Evolutionary conservation across 2,113 vertebrate species (phyloP), one percentile per base, ranked within the genome.

Genomic region (Suncus etruscus): DNA sequence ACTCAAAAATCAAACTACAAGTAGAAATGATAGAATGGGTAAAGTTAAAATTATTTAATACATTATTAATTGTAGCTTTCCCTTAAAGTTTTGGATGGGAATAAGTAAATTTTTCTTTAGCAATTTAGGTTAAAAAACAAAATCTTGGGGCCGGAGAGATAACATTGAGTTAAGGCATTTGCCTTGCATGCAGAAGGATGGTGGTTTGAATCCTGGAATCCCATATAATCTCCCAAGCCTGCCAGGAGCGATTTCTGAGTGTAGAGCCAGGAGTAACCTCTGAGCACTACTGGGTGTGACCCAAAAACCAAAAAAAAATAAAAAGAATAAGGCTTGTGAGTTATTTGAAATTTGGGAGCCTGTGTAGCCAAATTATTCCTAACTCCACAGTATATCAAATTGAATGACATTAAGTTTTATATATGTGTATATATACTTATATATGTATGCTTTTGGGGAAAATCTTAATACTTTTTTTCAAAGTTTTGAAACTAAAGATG

Each of bases 21-120:
- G 6, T 93, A 47, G 80, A 39, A 31, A 87, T 76, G 14, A 68
- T 47, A 14, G 39, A 3, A 85, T 73, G 6, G 39, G 31, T 5
- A 70, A 79, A 87, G 16, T 9, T 48, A 39, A 84, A 89, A 94
- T 65, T 11, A 90, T 51, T 80, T 93, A 93, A n/a, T 76, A 69
- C 84, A 11, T 79, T 65, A 91, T 70, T 85, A 87, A 65, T 77
- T 72, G 66, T n/a, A 93, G 24, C 20, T 65, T 45, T 65, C 32
- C 27, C 50, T 65, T 4, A 6, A 74, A 14, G 10, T 77, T 54
- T 84, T 77, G 6, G 12, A 83, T 58, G 15, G 63, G 83, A 91
- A 73, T 69, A 83, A 6, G n/a, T 10, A 74, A 18, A 51, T 72
- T 83, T 93, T 73, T 81, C 80, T 77, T 48, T 50, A 89, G 27